These are phyloP conservation scores for Tonatia bakeri DNA, from an alignment of 2,113 vertebrate genomes.

Conservation along the genomic window DNA sequence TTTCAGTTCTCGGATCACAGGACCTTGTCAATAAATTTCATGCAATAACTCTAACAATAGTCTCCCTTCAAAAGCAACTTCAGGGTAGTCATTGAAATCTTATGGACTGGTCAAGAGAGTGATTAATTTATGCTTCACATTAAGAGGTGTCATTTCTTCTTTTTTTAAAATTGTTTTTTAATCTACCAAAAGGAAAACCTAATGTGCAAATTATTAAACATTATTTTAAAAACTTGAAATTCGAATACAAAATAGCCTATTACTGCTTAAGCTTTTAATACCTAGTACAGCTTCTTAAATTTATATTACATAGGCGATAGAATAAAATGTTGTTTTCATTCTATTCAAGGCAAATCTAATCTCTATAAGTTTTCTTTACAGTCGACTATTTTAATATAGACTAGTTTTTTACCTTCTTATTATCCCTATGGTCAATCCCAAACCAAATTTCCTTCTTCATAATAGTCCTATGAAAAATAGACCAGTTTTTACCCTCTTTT, in stretches of 20 bases:
- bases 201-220: background rate
- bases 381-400: background rate
- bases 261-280: background rate
- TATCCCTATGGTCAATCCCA: background rate
- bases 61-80: background rate
- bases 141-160: background rate
- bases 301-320: background rate
- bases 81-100: background rate
- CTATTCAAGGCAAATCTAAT: background rate
- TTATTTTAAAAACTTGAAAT: conserved; percentile 7
- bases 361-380: background rate
- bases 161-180: background rate
- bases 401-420: background rate
- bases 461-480: background rate
- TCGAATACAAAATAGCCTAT: background rate
- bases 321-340: background rate
- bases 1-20: background rate
- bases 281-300: background rate
- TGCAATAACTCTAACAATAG: background rate
- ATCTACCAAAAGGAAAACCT: background rate
- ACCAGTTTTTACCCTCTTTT: background rate
- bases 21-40: background rate
- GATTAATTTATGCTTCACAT: background rate
- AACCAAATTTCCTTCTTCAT: background rate
- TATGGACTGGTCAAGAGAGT: background rate